Percentiles rank a stretch among this genome's conserved stretches.
Evolutionary conservation across 2,888 invertebrate genomes (phyloP).

Genomic region (Ophraella communa): DNA sequence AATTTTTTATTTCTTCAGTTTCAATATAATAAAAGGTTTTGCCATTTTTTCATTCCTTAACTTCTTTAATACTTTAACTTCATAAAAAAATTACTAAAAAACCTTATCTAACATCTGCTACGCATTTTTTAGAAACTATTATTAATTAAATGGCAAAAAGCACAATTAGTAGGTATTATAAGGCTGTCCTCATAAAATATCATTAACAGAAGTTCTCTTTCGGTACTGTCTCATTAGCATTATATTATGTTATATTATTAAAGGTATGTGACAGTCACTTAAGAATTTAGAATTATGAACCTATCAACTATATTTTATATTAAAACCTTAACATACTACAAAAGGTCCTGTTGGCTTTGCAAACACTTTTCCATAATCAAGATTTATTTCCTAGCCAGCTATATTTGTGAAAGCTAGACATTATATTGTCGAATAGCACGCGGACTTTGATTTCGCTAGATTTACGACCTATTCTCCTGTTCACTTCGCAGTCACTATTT

Average conservation of each 20-base stretch:
- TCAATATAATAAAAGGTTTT: too few relatives aligned
- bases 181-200: constrained; percentile 2
- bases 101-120: too few relatives aligned
- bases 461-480: constrained; percentile 37
- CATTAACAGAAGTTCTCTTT: not conserved
- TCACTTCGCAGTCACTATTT: constrained; percentile 7
- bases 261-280: not conserved
- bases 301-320: constrained; percentile 1
- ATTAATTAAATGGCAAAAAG: not conserved
- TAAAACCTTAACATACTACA: not conserved
- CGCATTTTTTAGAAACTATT: too few relatives aligned
- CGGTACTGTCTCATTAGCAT: not conserved
- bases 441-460: constrained; percentile 39
- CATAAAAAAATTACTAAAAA: too few relatives aligned
- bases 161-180: not conserved
- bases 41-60: too few relatives aligned
- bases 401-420: constrained; percentile 36
- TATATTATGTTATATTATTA: not conserved
- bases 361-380: constrained; percentile 22
- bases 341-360: not conserved
- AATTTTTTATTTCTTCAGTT: too few relatives aligned
- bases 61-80: too few relatives aligned
- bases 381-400: constrained; percentile 31
- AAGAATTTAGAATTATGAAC: constrained; percentile 1
- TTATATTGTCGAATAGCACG: constrained; percentile 37